Evolutionary conservation across 1,140 invertebrate genomes (phyloP).

Genomic region (Neotoxoptera formosana): DNA sequence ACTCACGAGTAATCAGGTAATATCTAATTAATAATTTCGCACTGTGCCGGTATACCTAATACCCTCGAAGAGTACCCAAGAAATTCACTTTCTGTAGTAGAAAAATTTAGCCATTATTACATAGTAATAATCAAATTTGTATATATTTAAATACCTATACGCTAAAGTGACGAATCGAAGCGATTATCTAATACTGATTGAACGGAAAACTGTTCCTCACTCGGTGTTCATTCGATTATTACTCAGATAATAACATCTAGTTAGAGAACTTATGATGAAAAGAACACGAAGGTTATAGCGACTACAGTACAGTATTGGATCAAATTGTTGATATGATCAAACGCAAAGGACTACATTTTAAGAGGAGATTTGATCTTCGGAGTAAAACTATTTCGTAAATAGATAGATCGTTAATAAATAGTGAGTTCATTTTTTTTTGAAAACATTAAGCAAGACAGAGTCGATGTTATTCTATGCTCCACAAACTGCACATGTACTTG

Average conservation of each 20-base stretch:
- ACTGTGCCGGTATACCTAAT: not conserved
- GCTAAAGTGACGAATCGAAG: not conserved
- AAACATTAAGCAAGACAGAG: not conserved
- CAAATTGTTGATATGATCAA: not conserved
- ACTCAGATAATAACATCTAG: not conserved
- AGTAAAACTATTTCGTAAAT: not conserved
- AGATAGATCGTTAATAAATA: not conserved
- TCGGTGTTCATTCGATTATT: not conserved
- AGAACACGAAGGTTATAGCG: not conserved
- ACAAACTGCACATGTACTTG: not conserved
- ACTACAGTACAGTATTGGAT: not conserved
- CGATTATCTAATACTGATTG: not conserved
- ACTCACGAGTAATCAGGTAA: not conserved
- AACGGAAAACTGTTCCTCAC: not conserved
- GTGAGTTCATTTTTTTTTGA: not conserved
- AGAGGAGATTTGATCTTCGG: not conserved
- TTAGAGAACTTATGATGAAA: not conserved
- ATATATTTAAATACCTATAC: not conserved
- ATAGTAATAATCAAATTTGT: not conserved
- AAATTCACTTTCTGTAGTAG: not conserved
- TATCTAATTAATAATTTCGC: not conserved
- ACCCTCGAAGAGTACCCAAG: not conserved
- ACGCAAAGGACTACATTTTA: not conserved
- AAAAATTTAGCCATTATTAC: not conserved
- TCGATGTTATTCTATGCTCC: not conserved